Conservation (phyloP, 2,113 vertebrate species). For the Plestiodon gilberti region DNA sequence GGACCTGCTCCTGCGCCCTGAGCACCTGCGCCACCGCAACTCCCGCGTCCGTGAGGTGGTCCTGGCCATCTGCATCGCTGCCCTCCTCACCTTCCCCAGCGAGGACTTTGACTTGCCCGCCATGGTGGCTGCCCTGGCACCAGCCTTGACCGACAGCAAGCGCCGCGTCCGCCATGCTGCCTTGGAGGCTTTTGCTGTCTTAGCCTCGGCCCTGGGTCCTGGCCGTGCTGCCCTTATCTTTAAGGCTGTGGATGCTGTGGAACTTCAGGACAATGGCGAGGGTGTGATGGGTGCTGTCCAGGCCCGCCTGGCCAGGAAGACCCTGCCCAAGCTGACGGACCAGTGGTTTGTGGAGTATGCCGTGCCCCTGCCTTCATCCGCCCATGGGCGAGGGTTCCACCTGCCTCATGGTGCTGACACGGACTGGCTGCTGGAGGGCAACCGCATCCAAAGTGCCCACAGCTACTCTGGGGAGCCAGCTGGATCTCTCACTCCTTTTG, state of each 20-base stretch:
- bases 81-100: constrained; percentile 82
- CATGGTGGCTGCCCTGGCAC: constrained; percentile 83
- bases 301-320: constrained; percentile 84
- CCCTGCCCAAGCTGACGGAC: constrained; percentile 79
- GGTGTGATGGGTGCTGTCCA: constrained; percentile 86
- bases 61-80: constrained; percentile 82
- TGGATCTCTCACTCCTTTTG: constrained; percentile 60
- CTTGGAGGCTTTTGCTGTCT: constrained; percentile 84
- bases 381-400: constrained; percentile 56
- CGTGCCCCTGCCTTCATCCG: constrained; percentile 77
- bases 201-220: constrained; percentile 80
- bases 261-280: constrained; percentile 81
- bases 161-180: constrained; percentile 86
- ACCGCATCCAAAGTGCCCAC: constrained; percentile 80
- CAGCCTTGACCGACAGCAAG: constrained; percentile 84
- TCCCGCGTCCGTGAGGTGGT: constrained; percentile 84
- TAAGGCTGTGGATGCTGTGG: constrained; percentile 84
- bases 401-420: constrained; percentile 80
- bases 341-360: constrained; percentile 85
- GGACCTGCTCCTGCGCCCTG: constrained; percentile 74
- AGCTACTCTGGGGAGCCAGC: constrained; percentile 71
- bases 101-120: constrained; percentile 83
- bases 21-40: constrained; percentile 83
- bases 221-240: constrained; percentile 80
- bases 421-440: constrained; percentile 86